Conservation (phyloP, 2,888 invertebrate genomes). For the Hylaea fasciaria region DNA sequence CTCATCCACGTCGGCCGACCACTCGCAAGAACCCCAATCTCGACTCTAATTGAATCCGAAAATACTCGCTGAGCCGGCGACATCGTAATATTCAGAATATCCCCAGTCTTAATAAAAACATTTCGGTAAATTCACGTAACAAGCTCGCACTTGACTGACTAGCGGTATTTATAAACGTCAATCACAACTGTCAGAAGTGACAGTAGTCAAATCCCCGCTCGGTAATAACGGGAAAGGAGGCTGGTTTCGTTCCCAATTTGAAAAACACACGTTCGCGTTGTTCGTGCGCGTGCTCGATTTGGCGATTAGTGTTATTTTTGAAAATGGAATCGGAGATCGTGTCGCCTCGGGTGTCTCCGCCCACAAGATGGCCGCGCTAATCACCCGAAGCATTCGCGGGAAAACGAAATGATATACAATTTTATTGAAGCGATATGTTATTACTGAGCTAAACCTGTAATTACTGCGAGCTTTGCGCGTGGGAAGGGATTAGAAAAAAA, state of each 20-base stretch:
- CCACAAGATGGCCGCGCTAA: constrained; percentile 84
- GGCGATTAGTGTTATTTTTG: constrained; percentile 84
- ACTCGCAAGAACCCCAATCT: constrained; percentile 36
- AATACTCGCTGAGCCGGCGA: constrained; percentile 41
- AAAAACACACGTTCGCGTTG: constrained; percentile 80
- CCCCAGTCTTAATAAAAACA: constrained; percentile 66
- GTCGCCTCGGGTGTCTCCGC: constrained; percentile 81
- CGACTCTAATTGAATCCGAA: constrained; percentile 43
- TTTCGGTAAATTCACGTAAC: constrained; percentile 69
- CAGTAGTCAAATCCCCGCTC: constrained; percentile 81
- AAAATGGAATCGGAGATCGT: constrained; percentile 82
- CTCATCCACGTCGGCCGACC: constrained; percentile 65
- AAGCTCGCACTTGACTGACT: constrained; percentile 78
- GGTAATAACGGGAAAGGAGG: constrained; percentile 78
- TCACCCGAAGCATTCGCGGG: constrained; percentile 78
- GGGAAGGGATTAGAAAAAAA: constrained; percentile 83
- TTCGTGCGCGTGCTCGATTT: constrained; percentile 80
- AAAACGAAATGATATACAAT: constrained; percentile 83
- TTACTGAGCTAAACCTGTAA: constrained; percentile 81
- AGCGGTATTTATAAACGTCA: constrained; percentile 80
- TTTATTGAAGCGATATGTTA: constrained; percentile 84
- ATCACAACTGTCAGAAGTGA: constrained; percentile 82
- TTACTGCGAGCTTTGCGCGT: constrained; percentile 79
- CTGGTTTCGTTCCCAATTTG: constrained; percentile 71
- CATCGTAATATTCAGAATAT: constrained; percentile 49